Conservation (phyloP, 2,888 invertebrate genomes). For the Andrena trimmerana region DNA sequence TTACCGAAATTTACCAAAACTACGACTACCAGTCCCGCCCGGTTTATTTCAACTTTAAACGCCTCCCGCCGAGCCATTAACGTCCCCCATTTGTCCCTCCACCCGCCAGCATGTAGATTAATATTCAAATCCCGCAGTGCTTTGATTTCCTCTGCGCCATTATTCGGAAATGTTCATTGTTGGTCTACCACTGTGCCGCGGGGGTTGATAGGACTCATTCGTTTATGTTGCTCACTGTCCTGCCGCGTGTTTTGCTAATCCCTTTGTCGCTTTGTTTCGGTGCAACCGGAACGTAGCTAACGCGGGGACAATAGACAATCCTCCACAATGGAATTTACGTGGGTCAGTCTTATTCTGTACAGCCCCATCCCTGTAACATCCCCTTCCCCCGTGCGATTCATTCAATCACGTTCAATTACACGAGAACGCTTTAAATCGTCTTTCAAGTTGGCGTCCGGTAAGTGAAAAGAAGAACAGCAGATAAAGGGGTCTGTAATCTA, state of each 20-base stretch:
- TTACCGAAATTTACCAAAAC: constrained; percentile 4
- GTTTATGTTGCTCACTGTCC: constrained; percentile 49
- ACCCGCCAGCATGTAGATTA: neutral
- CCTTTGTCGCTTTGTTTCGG: constrained; percentile 64
- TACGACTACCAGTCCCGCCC: neutral
- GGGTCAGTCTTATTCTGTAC: constrained; percentile 51
- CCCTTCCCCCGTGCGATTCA: constrained; percentile 36
- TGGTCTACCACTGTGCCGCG: neutral
- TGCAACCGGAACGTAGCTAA: constrained; percentile 23
- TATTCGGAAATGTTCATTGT: constrained; percentile 39
- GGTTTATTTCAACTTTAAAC: neutral
- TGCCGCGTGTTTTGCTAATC: constrained; percentile 52
- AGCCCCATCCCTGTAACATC: constrained; percentile 26
- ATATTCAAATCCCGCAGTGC: constrained; percentile 1
- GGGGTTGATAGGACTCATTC: constrained; percentile 52
- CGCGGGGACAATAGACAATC: constrained; percentile 54
- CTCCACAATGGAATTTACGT: constrained; percentile 52
- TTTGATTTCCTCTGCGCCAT: constrained; percentile 28
- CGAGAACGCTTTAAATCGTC: too few species aligned
- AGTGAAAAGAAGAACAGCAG: too few species aligned
- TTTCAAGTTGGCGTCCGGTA: too few species aligned
- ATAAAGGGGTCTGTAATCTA: too few species aligned
- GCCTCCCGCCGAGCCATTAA: neutral
- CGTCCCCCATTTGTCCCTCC: neutral
- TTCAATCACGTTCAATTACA: neutral